These are phyloP conservation scores for Collichthys lucidus DNA, from an alignment of 2,113 vertebrate genomes.

Conservation along the genomic window DNA sequence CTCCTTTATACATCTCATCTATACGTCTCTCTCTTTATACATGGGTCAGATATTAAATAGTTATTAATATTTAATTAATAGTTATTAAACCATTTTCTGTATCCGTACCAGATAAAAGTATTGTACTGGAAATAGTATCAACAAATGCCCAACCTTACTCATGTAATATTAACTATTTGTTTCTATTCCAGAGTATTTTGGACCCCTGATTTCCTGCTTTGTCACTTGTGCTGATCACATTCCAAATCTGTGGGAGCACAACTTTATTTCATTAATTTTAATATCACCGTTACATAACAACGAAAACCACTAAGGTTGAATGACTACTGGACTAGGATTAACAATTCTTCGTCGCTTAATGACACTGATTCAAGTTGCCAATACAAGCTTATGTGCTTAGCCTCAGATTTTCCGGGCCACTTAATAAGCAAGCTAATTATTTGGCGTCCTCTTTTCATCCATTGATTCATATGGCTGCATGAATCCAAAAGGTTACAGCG, in stretches of 20 bases:
- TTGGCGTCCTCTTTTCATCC: constrained; percentile 9
- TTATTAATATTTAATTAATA: too few species aligned
- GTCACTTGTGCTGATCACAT: not conserved
- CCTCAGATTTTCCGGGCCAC: not conserved
- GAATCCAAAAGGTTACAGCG: not conserved
- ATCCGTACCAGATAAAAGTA: too few species aligned
- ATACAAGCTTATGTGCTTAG: constrained; percentile 27
- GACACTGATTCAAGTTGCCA: constrained; percentile 27
- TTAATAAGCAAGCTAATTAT: constrained; percentile 20
- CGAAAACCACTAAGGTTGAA: constrained; percentile 15
- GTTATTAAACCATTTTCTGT: too few species aligned
- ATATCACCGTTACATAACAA: constrained; percentile 31
- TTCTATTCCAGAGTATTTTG: too few species aligned
- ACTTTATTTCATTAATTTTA: constrained; percentile 5
- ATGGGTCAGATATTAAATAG: too few species aligned
- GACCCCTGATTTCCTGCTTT: not conserved
- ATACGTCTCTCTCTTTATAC: too few species aligned
- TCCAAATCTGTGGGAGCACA: not conserved
- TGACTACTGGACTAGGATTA: constrained; percentile 27
- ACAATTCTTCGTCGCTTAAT: not conserved
- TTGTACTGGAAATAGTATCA: too few species aligned
- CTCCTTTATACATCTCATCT: too few species aligned
- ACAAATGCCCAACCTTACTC: not conserved
- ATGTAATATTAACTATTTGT: too few species aligned
- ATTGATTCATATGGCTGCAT: constrained; percentile 5